Evolutionary conservation across 2,888 invertebrate species (phyloP), one percentile per base, ranked within the genome.

Genomic region (Agrochola circellaris): DNA sequence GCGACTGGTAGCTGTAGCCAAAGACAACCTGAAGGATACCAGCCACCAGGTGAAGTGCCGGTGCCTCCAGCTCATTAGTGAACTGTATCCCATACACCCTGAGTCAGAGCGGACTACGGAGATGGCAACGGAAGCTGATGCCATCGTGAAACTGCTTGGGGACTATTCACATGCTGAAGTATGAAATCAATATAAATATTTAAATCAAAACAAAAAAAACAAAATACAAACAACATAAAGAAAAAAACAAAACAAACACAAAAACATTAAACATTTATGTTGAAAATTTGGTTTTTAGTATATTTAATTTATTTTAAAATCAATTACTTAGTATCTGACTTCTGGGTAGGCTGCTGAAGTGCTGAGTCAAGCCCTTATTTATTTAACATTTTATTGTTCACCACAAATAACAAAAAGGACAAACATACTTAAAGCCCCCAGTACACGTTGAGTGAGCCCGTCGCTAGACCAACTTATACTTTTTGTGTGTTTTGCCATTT

Each of bases 81-180:
- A 98, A 82, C 97, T 98, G 84, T 97, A 97, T 70, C 97, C 98
- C 0, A 96, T 98, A 76, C 97, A 97, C 78, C 94, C 97, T 0
- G 97, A 97, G 62, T 91, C 91, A 0, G 96, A 97, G 75, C 91
- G 94, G 70, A 95, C 95, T 2, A 77, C 90, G 0, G 97, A 97
- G 78, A 97, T 96, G 89, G 91, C 96, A 20, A 94, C 96, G 0
- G 97, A 98, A 83, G 97, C 97, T 48, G 97, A 97, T 89, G 96
- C 97, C 62, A 97, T 98, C 81, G 96, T 98, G 15, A 97, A 97
- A 89, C 96, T 99, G 73, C 97, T 99, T n/a, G 98, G 98, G 38
- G 98, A 98, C 86, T 99, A 99, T 94, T 98, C 98, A 65, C 98
- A 98, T 93, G 98, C 98, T 51, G 97, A 97, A 97, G 97, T 96